A percentile compares a stretch with the other conserved stretches of the same genome.
Conservation (phyloP, 2,888 invertebrate species). For the Ornithoptera priamus region DNA sequence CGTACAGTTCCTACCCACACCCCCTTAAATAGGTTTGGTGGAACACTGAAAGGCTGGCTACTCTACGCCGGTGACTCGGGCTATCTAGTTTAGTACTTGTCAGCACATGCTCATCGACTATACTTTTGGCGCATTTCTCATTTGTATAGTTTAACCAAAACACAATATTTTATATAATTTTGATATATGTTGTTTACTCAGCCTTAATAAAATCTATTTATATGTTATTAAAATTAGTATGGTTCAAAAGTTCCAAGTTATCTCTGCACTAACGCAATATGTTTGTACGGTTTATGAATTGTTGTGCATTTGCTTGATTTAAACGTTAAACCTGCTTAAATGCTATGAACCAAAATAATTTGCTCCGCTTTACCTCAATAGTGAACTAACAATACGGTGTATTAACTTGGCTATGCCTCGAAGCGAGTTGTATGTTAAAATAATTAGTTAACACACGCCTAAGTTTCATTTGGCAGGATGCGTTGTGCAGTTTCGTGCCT, state of each 20-base stretch:
- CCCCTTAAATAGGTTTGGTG: too few species aligned
- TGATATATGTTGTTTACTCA: neutral
- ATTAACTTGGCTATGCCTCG: slow-evolving; percentile 50
- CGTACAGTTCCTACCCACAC: too few species aligned
- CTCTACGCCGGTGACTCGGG: too few species aligned
- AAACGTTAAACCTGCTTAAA: slow-evolving; percentile 4
- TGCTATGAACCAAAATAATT: slow-evolving; percentile 39
- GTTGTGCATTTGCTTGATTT: neutral
- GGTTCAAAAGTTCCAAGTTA: neutral
- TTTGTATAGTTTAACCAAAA: too few species aligned
- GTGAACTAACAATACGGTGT: slow-evolving; percentile 42
- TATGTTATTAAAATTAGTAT: neutral
- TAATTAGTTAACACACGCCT: slow-evolving; percentile 56
- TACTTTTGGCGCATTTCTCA: too few species aligned
- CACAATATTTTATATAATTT: too few species aligned
- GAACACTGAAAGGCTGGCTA: too few species aligned
- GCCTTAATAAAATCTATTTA: neutral
- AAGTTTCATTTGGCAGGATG: slow-evolving; percentile 41
- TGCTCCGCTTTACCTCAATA: slow-evolving; percentile 34
- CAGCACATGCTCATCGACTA: too few species aligned
- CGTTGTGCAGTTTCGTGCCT: slow-evolving; percentile 33
- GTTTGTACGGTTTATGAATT: neutral
- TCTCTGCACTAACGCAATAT: neutral
- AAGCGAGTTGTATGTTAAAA: slow-evolving; percentile 46
- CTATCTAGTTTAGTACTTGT: too few species aligned